Conservation (phyloP, 1,140 invertebrate species). For the Polyergus mexicanus region DNA sequence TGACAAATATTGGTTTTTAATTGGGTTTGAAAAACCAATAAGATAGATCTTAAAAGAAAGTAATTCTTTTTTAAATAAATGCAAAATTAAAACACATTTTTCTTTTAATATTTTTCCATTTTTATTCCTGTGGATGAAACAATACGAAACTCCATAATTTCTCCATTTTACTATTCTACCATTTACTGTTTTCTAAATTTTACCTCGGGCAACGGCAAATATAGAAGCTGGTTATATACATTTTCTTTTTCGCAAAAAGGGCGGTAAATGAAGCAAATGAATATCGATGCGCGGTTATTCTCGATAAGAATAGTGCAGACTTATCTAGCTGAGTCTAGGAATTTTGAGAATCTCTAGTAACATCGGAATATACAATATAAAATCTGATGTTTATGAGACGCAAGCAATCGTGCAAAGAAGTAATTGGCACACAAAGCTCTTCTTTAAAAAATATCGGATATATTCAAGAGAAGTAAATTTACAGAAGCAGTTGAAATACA, state of each 20-base stretch:
- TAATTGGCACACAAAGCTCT: constrained; percentile 22
- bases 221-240: not conserved
- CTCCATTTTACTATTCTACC: not conserved
- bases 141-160: not conserved
- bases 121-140: not conserved
- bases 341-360: constrained; percentile 1
- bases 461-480: constrained; percentile 16
- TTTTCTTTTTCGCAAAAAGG: constrained; percentile 21
- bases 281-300: constrained; percentile 18
- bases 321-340: constrained; percentile 29
- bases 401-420: constrained; percentile 28
- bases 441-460: constrained; percentile 8
- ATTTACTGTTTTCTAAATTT: not conserved
- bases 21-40: not conserved
- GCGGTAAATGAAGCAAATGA: constrained; percentile 48
- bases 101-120: not conserved
- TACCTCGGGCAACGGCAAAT: constrained; percentile 9
- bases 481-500: not conserved
- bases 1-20: not conserved
- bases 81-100: constrained; percentile 7
- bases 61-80: not conserved
- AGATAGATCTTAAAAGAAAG: not conserved
- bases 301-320: constrained; percentile 8
- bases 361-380: constrained; percentile 35
- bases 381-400: constrained; percentile 39